Evolutionary conservation across 2,797 vertebrate species (phyloP).

Genomic region (Gallinago solitaria): DNA sequence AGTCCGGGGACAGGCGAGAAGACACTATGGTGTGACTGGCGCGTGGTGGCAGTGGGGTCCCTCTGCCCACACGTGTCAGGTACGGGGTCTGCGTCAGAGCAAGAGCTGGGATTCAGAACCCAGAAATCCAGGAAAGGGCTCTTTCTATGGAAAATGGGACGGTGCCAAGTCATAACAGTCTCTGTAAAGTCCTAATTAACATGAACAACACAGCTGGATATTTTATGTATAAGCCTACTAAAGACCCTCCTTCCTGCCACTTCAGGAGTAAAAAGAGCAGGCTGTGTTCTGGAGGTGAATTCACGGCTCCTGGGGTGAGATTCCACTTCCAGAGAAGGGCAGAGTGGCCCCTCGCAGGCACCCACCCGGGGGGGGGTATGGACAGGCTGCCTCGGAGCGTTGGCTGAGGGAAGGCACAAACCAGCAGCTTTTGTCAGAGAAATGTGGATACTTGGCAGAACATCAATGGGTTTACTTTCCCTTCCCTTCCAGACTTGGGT

Average conservation of each 20-base stretch:
- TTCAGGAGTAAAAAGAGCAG: slow-evolving; percentile 24
- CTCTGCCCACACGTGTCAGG: neutral
- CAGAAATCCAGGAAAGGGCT: neutral
- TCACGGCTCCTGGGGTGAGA: neutral
- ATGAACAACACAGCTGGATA: slow-evolving; percentile 56
- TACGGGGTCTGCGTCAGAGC: neutral
- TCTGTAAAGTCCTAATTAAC: slow-evolving; percentile 35
- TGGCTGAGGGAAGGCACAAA: slow-evolving; percentile 18
- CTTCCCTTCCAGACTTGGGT: neutral
- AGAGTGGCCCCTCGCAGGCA: neutral
- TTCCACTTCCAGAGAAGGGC: neutral
- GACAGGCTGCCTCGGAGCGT: neutral
- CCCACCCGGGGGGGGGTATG: neutral
- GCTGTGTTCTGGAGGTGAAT: slow-evolving; percentile 1
- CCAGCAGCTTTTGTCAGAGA: neutral
- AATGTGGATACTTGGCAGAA: neutral
- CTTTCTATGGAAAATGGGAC: slow-evolving; percentile 48
- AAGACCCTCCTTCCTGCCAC: slow-evolving; percentile 53
- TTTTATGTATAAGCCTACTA: slow-evolving; percentile 27
- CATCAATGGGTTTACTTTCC: neutral
- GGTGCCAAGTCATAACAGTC: slow-evolving; percentile 14
- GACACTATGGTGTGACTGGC: neutral
- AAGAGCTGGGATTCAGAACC: neutral
- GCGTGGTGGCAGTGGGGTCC: neutral
- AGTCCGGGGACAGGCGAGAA: neutral